phyloP scores from a whole-genome alignment of 2,797 vertebrate genomes.

The Pteropus rufus region DNA sequence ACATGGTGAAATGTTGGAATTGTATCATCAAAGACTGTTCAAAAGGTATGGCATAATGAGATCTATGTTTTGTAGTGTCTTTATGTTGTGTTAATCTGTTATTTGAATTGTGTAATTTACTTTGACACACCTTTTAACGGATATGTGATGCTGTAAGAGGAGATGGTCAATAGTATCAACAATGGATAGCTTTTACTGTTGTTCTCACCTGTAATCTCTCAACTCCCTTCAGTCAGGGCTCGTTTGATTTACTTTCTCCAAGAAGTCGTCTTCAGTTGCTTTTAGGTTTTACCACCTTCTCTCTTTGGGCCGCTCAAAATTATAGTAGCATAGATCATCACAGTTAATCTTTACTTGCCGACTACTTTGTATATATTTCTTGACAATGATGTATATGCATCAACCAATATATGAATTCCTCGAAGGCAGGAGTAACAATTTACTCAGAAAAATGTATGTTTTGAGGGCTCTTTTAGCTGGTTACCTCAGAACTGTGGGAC shows the following conservation, averaged over 20 bases:
- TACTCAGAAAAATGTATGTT: background rate
- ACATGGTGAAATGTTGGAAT: background rate
- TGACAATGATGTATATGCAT: background rate
- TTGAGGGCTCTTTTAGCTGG: background rate
- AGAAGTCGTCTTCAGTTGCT: background rate
- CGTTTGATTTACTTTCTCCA: background rate
- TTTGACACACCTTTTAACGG: background rate
- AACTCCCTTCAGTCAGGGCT: background rate
- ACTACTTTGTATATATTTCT: background rate
- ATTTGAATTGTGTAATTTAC: background rate
- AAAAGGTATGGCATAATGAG: background rate
- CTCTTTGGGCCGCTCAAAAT: background rate
- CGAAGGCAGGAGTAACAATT: background rate
- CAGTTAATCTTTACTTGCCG: background rate
- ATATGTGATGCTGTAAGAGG: background rate
- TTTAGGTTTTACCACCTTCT: background rate
- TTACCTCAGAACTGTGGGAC: background rate
- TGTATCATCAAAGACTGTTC: background rate
- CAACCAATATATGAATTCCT: background rate
- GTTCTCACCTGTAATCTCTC: background rate
- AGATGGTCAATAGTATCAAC: background rate
- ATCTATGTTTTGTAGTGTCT: background rate
- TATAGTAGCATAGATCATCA: background rate
- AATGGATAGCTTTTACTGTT: background rate
- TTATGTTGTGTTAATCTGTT: background rate